Base-by-base conservation (phyloP, 2,888 invertebrate species). In the Amblyjoppa proteus region DNA sequence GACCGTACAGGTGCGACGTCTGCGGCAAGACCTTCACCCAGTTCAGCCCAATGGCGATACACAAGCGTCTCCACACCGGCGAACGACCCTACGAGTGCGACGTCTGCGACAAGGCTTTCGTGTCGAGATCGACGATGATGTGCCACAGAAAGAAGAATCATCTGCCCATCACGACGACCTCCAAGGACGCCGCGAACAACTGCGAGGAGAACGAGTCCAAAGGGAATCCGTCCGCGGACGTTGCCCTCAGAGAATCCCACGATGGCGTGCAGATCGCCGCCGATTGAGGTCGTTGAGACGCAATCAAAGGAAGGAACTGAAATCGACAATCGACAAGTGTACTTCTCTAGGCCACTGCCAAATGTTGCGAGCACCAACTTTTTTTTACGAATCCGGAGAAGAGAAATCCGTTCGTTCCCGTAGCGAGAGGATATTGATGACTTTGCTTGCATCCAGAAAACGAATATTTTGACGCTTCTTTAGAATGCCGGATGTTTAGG, bases 11-110 rank as follows among this genome's bases (percentile, higher is more conserved):
- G 91, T 96, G 96, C 91, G 95, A 96, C 87, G 94, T 95, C 20
- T 96, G 96, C 87, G 95, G 95, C 0, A 96, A 96, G 92, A 95
- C 95, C 6, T 96, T 96, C 88, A 96, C 96, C 0, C 96, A 96
- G 88, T 96, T 96, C 89, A 95, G 96, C n/a, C 96, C 96, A 6
- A 95, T 96, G 95, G 95, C 95, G 0, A 96, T 96, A 80, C 96
- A 96, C 89, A 95, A 95, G 91, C 93, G 96, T 78, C 92, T 96
- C 45, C 96, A 96, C 90, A 96, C 96, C 0, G 96, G 96, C 2
- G 96, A 96, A 89, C 92, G 96, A 75, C 96, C 96, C 0, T 96
- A 96, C 89, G 92, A 95, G 68, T 96, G 96, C 90, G 96, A 96
- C 88, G 94, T 95, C 7, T 96, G 96, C 88, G 94, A 93, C 3